Base-by-base conservation (phyloP, 2,888 invertebrate species). In the Limnephilus marmoratus region DNA sequence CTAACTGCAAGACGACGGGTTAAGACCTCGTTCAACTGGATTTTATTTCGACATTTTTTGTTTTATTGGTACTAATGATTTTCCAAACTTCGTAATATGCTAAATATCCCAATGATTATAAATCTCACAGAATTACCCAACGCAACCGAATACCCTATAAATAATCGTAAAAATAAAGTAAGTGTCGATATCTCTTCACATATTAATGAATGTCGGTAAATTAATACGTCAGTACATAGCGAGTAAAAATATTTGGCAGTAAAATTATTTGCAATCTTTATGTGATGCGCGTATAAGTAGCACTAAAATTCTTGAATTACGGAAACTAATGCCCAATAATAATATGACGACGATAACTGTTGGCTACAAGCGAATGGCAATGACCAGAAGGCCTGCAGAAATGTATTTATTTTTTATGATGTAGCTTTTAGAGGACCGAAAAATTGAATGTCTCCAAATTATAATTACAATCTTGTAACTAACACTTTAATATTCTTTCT, bases 61-160 rank as follows among this genome's bases (percentile, higher is more conserved):
- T 34, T 87, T 88, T 68, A 88, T 88, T 31, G n/a, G 31, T n/a
- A 12, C 34, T 68, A 88, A 88, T 88, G 68, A 88, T 68, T 88
- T 88, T 88, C 18, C 18, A 53, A 88, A 37, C 68, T 68, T 24
- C 53, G 34, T 68, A 86, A n/a, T 45, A 88, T 68, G 31, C 68
- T 88, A 68, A 86, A 34, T 86, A 29, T 68, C 18, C 88, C 29
- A 37, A 68, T 37, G 68, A 88, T 29, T 88, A 88, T 68, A 88
- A 88, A 88, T 88, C 88, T 88, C 37, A 5, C 31, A 31, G 37
- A 37, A 68, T 53, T 53, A 37, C 68, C 29, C 31, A 5, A 29
- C 45, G 86, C 45, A 86, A 86, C 86, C 13, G 86, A 45, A 86
- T 86, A 86, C n/a, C 45, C 86, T 13, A 86, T 86, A 86, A 86